Conservation (phyloP, 2,888 invertebrate genomes). For the Hoplodrina blanda region DNA sequence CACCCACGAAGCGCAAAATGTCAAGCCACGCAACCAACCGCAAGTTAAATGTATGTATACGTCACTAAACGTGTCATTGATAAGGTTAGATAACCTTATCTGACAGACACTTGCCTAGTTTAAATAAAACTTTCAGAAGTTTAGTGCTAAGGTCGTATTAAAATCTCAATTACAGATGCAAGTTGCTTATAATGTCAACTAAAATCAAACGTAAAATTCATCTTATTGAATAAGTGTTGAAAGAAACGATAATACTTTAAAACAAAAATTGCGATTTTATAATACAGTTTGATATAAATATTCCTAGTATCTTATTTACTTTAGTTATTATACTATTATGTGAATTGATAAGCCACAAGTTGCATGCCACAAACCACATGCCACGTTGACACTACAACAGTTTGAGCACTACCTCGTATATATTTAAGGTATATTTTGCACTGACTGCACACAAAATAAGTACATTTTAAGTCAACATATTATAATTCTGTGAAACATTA, state of each 20-base stretch:
- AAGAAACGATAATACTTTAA: no score
- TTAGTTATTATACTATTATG: not conserved
- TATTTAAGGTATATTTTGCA: not conserved
- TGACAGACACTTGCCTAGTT: not conserved
- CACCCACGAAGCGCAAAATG: slow-evolving; percentile 10
- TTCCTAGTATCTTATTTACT: no score
- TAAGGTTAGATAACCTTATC: slow-evolving; percentile 15
- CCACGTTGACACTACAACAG: slow-evolving; percentile 17
- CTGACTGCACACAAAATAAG: slow-evolving; percentile 11
- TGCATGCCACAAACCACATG: slow-evolving; percentile 17
- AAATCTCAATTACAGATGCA: not conserved
- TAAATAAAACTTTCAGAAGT: not conserved
- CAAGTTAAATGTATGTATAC: slow-evolving; percentile 8
- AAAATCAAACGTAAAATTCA: no score
- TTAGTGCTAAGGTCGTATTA: not conserved
- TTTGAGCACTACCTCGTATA: slow-evolving; percentile 5
- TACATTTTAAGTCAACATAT: not conserved
- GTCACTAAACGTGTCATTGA: slow-evolving; percentile 20
- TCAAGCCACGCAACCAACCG: slow-evolving; percentile 19
- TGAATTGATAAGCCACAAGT: slow-evolving; percentile 45
- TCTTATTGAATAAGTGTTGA: no score
- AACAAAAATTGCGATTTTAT: no score
- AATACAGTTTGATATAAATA: no score
- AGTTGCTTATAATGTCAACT: no score
- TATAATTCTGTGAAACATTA: not conserved